These are phyloP conservation scores for Cheilinus undulatus DNA, from an alignment of 2,113 vertebrate genomes.

Conservation along the genomic window DNA sequence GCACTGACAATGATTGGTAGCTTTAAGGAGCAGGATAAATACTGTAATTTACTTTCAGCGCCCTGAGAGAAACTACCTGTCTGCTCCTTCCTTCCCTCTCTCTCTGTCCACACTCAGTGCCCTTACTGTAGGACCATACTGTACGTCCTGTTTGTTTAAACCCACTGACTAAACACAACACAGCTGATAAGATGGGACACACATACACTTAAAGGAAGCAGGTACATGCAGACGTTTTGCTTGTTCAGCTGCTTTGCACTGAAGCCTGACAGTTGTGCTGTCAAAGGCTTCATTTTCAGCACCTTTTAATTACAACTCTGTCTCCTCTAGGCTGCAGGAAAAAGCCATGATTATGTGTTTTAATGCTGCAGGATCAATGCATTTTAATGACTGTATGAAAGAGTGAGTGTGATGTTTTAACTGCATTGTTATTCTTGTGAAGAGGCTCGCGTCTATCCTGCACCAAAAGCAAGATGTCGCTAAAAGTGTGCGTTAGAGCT, in stretches of 20 bases:
- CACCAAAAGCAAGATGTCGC: slow-evolving; percentile 76
- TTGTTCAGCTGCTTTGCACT: slow-evolving; percentile 57
- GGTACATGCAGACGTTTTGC: slow-evolving; percentile 45
- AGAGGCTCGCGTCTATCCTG: slow-evolving; percentile 42
- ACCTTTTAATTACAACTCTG: not conserved
- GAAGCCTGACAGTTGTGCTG: not conserved
- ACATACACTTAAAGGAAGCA: slow-evolving; percentile 10
- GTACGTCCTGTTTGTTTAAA: slow-evolving; percentile 51
- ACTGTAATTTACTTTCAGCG: slow-evolving; percentile 57
- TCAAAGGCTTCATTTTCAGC: not conserved
- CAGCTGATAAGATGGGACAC: slow-evolving; percentile 40
- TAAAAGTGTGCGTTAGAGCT: slow-evolving; percentile 41
- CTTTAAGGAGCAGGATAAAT: slow-evolving; percentile 53
- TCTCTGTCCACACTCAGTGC: not conserved
- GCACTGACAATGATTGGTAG: slow-evolving; percentile 66
- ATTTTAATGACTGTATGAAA: slow-evolving; percentile 11
- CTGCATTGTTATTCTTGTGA: slow-evolving; percentile 43
- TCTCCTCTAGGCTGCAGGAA: not conserved
- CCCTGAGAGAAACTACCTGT: slow-evolving; percentile 22
- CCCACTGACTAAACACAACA: slow-evolving; percentile 57
- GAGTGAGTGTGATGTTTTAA: slow-evolving; percentile 9
- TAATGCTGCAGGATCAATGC: slow-evolving; percentile 1
- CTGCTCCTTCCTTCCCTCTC: too few relatives aligned
- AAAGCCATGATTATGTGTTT: not conserved
- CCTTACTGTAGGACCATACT: slow-evolving; percentile 20